phyloP scores from a whole-genome alignment of 2,113 vertebrate species.

The Arenaria interpres region DNA sequence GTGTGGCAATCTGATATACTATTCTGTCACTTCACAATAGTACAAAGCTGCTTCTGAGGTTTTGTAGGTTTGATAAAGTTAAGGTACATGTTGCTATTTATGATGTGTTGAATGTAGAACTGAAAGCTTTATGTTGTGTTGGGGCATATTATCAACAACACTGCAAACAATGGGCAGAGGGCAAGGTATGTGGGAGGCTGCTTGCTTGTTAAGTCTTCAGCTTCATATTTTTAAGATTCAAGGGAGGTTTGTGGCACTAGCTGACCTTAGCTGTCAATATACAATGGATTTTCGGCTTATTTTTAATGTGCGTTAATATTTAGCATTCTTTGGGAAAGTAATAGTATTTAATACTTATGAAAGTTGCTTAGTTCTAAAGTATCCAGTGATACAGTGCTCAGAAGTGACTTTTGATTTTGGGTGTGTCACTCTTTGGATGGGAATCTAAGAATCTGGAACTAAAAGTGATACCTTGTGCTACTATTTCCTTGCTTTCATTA shows the following conservation, averaged over 20 bases:
- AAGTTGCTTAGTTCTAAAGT: background rate
- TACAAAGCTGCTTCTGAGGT: background rate
- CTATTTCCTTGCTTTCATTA: background rate
- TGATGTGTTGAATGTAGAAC: background rate
- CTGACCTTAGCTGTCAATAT: background rate
- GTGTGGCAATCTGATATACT: background rate
- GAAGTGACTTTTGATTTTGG: background rate
- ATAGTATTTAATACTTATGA: background rate
- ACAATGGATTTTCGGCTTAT: background rate
- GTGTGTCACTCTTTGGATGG: background rate
- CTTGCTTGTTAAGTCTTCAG: background rate
- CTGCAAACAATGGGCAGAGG: background rate
- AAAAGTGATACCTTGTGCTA: background rate
- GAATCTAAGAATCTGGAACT: background rate
- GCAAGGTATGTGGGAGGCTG: background rate
- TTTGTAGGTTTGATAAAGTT: background rate
- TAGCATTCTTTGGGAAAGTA: background rate
- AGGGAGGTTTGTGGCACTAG: background rate
- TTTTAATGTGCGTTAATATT: background rate
- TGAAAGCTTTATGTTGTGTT: background rate
- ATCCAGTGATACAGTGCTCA: background rate
- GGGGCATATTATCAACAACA: background rate
- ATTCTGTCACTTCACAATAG: background rate
- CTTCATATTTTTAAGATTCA: background rate
- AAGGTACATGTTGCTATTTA: background rate